Conservation (phyloP, 2,797 vertebrate genomes). For the Karalla daura region DNA sequence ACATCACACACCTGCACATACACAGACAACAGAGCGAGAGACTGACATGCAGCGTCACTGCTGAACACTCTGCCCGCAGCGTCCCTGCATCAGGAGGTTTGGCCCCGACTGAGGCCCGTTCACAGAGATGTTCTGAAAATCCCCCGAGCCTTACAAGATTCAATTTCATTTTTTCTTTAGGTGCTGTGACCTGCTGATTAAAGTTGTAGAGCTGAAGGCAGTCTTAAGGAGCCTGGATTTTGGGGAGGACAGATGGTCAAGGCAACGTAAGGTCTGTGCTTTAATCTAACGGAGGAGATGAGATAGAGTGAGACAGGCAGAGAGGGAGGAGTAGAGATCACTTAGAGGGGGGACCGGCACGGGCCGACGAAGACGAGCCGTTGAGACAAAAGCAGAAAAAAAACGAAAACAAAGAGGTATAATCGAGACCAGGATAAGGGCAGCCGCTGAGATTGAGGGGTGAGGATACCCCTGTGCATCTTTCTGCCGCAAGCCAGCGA, state of each 20-base stretch:
- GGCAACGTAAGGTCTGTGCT: conserved; percentile 26
- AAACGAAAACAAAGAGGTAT: not conserved
- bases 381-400: no score
- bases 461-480: not conserved
- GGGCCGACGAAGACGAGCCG: not conserved
- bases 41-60: not conserved
- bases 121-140: not conserved
- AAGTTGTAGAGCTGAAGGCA: conserved; percentile 5
- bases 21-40: not conserved
- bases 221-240: conserved; percentile 19
- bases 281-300: conserved; percentile 35
- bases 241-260: conserved; percentile 44
- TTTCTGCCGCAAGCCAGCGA: not conserved
- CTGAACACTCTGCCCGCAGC: not conserved
- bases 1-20: not conserved
- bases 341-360: not conserved
- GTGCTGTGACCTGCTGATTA: not conserved
- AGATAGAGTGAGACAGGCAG: not conserved
- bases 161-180: conserved; percentile 1
- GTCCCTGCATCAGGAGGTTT: not conserved
- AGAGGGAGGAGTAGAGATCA: not conserved
- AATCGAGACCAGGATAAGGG: not conserved
- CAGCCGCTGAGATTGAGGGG: not conserved
- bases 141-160: not conserved
- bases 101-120: not conserved